These are phyloP conservation scores for Pandion haliaetus DNA, from an alignment of 2,113 vertebrate species.

Conservation along the genomic window DNA sequence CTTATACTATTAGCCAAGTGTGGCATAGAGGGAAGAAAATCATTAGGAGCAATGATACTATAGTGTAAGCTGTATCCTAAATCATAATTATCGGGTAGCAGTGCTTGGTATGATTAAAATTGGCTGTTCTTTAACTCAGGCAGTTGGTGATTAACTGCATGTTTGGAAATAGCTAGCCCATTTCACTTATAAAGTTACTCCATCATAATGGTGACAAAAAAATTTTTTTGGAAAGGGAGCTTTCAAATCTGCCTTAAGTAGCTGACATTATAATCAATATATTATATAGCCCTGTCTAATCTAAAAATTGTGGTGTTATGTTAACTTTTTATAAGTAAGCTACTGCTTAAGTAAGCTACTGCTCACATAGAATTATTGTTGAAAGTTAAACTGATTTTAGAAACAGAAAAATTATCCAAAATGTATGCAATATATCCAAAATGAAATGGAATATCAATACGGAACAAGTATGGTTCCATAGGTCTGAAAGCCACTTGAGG, in stretches of 20 bases:
- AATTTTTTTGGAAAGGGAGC: background rate
- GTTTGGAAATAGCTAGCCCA: background rate
- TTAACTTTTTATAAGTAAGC: background rate
- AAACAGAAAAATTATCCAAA: background rate
- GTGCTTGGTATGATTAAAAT: background rate
- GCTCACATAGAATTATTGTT: background rate
- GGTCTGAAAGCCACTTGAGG: background rate
- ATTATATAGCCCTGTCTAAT: background rate
- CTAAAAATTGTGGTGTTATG: background rate
- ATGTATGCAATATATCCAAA: background rate
- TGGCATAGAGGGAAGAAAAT: background rate
- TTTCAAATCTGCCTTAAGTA: background rate
- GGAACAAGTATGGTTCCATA: background rate
- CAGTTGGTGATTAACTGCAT: background rate
- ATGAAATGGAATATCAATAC: background rate
- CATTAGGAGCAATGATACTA: background rate
- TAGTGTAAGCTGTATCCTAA: background rate
- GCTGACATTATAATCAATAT: background rate
- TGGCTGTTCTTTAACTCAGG: background rate
- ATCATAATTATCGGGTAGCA: background rate
- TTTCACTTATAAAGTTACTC: background rate
- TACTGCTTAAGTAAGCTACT: background rate
- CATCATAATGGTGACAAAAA: background rate
- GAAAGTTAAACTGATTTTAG: background rate
- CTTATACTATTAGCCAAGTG: background rate